Conservation (phyloP, 1,140 invertebrate genomes). For the Zaprionus ghesquierei region DNA sequence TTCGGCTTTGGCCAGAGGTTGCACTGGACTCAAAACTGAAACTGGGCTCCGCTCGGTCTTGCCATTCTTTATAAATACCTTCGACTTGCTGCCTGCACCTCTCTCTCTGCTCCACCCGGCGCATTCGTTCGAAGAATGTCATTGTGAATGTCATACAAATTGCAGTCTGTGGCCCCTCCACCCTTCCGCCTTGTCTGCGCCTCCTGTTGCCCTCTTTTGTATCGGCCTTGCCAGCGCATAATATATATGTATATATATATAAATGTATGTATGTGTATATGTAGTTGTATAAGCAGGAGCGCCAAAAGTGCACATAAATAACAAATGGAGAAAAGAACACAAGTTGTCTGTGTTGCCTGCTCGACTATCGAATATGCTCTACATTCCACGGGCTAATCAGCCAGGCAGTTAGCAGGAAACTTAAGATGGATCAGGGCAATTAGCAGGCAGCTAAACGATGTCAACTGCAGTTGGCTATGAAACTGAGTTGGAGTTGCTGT, state of each 20-base stretch:
- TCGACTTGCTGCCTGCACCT: not conserved
- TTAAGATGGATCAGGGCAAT: no score
- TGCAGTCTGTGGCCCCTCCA: conserved; percentile 24
- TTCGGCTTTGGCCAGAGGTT: conserved; percentile 1
- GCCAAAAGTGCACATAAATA: not conserved
- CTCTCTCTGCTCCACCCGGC: not conserved
- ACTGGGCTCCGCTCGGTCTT: conserved; percentile 3
- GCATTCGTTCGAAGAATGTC: conserved; percentile 39
- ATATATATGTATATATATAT: not conserved
- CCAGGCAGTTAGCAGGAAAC: no score
- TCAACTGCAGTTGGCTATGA: no score
- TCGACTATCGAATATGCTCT: not conserved
- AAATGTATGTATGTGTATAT: no score
- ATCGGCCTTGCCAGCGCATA: not conserved
- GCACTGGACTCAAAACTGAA: not conserved
- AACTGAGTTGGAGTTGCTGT: no score
- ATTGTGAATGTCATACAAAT: conserved; percentile 71
- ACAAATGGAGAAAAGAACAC: not conserved
- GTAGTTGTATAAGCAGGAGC: not conserved
- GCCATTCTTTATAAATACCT: conserved; percentile 46
- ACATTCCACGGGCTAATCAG: not conserved
- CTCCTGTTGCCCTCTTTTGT: not conserved
- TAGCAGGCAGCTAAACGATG: not conserved
- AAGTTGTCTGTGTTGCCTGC: not conserved
- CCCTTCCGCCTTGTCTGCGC: not conserved